Evolutionary conservation across 2,113 vertebrate genomes (phyloP).

Genomic region (Malaclemys terrapin): DNA sequence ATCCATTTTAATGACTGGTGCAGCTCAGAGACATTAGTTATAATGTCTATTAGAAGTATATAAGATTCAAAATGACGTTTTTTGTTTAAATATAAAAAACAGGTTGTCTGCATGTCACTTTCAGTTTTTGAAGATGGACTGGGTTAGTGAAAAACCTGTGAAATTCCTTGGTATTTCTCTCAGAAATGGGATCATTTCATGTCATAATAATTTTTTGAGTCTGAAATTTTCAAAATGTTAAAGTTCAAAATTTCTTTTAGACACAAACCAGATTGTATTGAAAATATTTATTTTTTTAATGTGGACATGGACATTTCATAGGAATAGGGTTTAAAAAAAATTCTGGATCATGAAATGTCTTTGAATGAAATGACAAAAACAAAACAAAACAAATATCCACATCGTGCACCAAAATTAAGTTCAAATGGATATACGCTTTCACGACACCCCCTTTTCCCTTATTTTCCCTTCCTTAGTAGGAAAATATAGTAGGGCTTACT

Average conservation of each 20-base stretch:
- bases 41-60: neutral
- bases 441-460: neutral
- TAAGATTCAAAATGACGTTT: neutral
- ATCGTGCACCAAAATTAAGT: neutral
- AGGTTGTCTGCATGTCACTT: neutral
- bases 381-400: neutral
- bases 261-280: neutral
- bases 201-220: neutral
- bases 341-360: neutral
- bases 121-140: neutral
- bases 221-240: neutral
- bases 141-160: neutral
- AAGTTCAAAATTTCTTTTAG: neutral
- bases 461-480: neutral
- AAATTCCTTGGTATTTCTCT: neutral
- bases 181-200: neutral
- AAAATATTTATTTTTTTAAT: neutral
- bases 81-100: slow-evolving; percentile 2
- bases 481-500: neutral
- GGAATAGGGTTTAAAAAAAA: neutral
- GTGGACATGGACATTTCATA: neutral
- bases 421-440: neutral
- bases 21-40: neutral
- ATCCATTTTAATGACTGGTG: neutral
- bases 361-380: neutral